These are phyloP conservation scores for Argynnis bischoffii DNA, from an alignment of 2,888 invertebrate species.

Conservation along the genomic window DNA sequence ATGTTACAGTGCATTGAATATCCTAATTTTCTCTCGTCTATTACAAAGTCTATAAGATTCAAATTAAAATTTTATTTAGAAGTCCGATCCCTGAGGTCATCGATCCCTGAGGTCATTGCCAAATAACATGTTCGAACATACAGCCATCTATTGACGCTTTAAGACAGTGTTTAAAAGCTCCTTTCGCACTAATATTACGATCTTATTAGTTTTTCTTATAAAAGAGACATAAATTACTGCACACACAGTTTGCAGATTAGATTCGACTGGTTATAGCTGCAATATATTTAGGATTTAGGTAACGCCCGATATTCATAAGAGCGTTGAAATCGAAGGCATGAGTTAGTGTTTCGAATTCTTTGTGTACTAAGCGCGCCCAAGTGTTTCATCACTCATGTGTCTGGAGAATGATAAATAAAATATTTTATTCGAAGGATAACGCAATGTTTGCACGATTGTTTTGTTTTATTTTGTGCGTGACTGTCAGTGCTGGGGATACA, in stretches of 20 bases:
- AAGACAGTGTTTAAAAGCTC: conserved; percentile 59
- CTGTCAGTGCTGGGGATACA: conserved; percentile 46
- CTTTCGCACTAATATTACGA: conserved; percentile 29
- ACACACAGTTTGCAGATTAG: conserved; percentile 31
- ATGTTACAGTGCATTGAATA: conserved; percentile 17
- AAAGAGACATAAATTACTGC: conserved; percentile 33
- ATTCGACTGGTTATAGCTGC: conserved; percentile 31
- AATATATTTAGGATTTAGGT: conserved; percentile 44
- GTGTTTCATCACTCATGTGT: conserved; percentile 11
- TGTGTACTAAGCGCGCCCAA: conserved; percentile 53
- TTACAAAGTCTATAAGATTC: conserved; percentile 37
- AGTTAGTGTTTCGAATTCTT: conserved; percentile 75
- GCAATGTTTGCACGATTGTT: conserved; percentile 56
- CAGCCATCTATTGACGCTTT: conserved; percentile 60
- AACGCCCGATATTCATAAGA: conserved; percentile 58
- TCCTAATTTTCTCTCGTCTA: conserved; percentile 26
- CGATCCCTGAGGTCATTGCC: conserved; percentile 77
- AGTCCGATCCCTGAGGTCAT: conserved; percentile 56
- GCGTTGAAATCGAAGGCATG: conserved; percentile 63
- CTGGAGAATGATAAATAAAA: conserved; percentile 12
- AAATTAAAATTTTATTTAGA: conserved; percentile 41
- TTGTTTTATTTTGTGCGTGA: conserved; percentile 54
- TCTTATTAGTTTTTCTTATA: conserved; percentile 26
- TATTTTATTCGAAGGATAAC: conserved; percentile 31
- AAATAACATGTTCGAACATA: conserved; percentile 67